phyloP scores from a whole-genome alignment of 1,140 invertebrate genomes.

The Arion vulgaris region DNA sequence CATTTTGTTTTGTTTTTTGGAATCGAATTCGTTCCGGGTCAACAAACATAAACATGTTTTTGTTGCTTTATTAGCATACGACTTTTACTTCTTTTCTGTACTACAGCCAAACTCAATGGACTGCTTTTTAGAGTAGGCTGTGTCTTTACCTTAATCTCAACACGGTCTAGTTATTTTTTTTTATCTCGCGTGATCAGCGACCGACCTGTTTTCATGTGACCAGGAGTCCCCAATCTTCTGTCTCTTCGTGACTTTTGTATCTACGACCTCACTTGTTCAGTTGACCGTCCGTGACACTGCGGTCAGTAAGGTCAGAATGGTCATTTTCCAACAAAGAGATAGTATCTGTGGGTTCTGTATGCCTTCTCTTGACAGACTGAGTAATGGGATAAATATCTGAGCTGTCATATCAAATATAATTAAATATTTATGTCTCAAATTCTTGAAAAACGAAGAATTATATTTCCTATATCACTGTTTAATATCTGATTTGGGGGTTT shows the following conservation, averaged over 20 bases:
- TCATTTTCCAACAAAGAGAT: background rate
- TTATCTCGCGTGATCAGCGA: no score
- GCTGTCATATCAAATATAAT: no score
- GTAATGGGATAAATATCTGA: background rate
- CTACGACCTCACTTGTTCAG: background rate
- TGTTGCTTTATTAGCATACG: background rate
- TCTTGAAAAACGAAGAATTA: no score
- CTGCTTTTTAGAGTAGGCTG: no score
- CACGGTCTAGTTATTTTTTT: no score
- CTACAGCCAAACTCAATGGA: no score
- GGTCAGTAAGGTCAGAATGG: background rate
- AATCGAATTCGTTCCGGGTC: background rate
- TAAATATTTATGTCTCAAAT: no score
- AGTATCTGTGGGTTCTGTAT: background rate
- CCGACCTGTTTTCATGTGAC: background rate
- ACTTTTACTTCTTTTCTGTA: background rate
- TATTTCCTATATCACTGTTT: no score
- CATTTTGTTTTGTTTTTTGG: background rate
- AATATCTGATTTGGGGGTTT: no score
- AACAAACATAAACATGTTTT: background rate
- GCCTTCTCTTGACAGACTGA: background rate
- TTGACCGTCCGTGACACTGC: background rate
- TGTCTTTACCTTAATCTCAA: no score
- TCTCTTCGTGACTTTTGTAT: background rate
- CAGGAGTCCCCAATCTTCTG: background rate